Conservation (phyloP, 2,797 vertebrate species). For the Agapornis canus region DNA sequence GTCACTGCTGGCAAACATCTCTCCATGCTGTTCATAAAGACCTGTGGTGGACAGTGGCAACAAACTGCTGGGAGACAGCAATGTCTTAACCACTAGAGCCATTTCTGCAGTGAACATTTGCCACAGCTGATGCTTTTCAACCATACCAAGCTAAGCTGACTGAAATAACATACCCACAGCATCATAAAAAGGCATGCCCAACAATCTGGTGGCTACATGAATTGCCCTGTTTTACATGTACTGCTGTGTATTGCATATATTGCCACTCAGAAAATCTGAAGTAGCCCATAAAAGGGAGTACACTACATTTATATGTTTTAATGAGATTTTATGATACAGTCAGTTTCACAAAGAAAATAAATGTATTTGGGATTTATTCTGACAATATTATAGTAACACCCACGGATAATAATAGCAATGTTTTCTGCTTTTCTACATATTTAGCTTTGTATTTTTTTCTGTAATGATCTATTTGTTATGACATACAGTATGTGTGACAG, state of each 20-base stretch:
- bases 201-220: background rate
- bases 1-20: background rate
- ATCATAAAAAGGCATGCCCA: background rate
- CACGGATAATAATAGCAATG: constrained; percentile 24
- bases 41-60: background rate
- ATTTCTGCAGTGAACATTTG: background rate
- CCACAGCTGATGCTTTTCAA: background rate
- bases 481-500: constrained; percentile 74
- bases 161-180: background rate
- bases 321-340: constrained; percentile 33
- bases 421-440: constrained; percentile 55
- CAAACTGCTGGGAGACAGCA: background rate
- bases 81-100: background rate
- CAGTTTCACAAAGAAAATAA: constrained; percentile 60
- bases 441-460: constrained; percentile 33
- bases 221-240: background rate
- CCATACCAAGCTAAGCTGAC: background rate
- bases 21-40: background rate
- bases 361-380: constrained; percentile 51
- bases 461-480: constrained; percentile 75
- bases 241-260: background rate
- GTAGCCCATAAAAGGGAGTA: background rate
- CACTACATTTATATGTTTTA: constrained; percentile 24
- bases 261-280: constrained; percentile 15
- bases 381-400: constrained; percentile 49